phyloP scores from a whole-genome alignment of 2,113 vertebrate species.

The Chaetura pelagica region DNA sequence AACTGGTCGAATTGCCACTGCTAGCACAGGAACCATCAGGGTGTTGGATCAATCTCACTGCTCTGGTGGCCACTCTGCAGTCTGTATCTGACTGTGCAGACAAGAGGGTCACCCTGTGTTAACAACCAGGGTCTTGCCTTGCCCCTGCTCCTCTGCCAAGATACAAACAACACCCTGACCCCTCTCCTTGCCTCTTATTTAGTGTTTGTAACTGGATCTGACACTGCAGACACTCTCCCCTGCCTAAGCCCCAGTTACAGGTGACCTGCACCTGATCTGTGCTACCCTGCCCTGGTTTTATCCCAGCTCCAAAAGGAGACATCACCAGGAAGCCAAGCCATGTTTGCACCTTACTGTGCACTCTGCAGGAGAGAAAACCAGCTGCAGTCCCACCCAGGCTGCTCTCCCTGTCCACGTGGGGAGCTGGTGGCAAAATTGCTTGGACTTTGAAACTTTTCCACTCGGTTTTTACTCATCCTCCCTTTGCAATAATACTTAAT shows the following conservation, averaged over 20 bases:
- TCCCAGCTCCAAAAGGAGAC: not conserved
- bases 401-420: not conserved
- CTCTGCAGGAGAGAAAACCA: not conserved
- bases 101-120: not conserved
- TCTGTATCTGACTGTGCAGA: accelerated
- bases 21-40: not conserved
- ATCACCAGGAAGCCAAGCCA: not conserved
- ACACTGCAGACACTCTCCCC: too few species aligned
- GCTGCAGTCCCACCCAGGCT: not conserved
- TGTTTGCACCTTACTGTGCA: not conserved
- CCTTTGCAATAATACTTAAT: conserved; percentile 32
- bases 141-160: not conserved
- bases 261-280: not conserved
- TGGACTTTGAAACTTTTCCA: not conserved
- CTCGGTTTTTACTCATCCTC: conserved; percentile 21
- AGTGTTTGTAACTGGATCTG: not conserved
- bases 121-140: not conserved
- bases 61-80: not conserved
- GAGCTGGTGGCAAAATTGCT: not conserved
- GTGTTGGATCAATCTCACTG: not conserved
- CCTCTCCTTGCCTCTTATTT: too few species aligned
- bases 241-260: not conserved
- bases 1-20: not conserved
- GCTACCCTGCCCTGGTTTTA: not conserved
- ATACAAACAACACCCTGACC: not conserved